These are phyloP conservation scores for Amia ocellicauda DNA, from an alignment of 2,113 vertebrate species.

Conservation along the genomic window DNA sequence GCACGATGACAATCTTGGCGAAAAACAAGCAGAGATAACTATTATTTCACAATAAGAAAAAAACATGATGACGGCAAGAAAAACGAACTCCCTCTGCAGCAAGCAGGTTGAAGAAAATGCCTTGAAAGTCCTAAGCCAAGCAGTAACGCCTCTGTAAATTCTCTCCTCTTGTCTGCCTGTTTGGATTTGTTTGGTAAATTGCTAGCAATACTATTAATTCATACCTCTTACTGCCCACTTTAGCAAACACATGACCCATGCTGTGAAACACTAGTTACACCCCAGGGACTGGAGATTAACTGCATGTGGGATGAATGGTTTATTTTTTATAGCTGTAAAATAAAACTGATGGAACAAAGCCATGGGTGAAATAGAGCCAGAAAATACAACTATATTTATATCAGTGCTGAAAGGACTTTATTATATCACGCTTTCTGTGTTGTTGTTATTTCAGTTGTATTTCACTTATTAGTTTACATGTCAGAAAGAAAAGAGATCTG, in stretches of 20 bases:
- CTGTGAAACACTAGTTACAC: conserved; percentile 54
- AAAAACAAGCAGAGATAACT: too few species aligned
- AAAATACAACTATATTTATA: conserved; percentile 61
- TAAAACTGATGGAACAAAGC: conserved; percentile 65
- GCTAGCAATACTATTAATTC: conserved; percentile 54
- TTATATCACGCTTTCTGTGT: conserved; percentile 3
- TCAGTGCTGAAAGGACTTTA: conserved; percentile 32
- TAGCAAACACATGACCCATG: conserved; percentile 59
- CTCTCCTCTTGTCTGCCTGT: background rate
- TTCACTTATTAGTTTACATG: background rate
- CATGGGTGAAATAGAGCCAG: conserved; percentile 59
- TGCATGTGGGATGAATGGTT: conserved; percentile 56
- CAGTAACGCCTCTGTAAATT: background rate
- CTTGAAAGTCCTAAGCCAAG: background rate
- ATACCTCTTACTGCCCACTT: conserved; percentile 57
- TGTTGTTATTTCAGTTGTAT: conserved; percentile 1
- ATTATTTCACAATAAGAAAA: too few species aligned
- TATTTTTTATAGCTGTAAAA: conserved; percentile 69
- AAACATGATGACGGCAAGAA: too few species aligned
- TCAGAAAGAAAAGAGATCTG: background rate
- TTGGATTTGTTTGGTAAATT: conserved; percentile 21
- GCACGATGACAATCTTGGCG: too few species aligned
- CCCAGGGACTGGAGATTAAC: conserved; percentile 62
- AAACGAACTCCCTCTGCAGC: background rate
- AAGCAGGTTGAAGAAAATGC: background rate